Conservation (phyloP, 2,113 vertebrate species). For the Gorilla gorilla region DNA sequence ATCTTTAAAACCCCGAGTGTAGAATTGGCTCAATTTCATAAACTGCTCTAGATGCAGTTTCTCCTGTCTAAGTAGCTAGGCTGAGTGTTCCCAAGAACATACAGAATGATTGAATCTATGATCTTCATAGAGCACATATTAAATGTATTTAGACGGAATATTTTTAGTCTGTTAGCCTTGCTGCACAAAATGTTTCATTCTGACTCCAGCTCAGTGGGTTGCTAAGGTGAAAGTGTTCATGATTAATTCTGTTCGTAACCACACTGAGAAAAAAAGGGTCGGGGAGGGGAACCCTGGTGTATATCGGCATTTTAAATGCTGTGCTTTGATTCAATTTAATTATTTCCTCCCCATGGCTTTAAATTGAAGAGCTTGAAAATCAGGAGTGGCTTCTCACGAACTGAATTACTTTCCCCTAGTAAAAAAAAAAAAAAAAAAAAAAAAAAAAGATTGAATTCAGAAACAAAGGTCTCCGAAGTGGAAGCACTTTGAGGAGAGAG, state of each 20-base stretch:
- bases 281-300: not conserved
- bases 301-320: conserved; percentile 59
- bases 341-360: conserved; percentile 64
- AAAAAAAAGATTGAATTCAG: not conserved
- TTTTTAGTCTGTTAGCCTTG: conserved; percentile 45
- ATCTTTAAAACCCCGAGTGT: not conserved
- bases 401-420: conserved; percentile 39
- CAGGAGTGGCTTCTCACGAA: conserved; percentile 45
- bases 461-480: not conserved
- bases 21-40: conserved; percentile 25
- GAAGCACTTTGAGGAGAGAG: not conserved
- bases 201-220: conserved; percentile 43
- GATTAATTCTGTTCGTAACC: conserved; percentile 71
- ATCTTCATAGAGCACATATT: conserved; percentile 19
- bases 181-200: conserved; percentile 50
- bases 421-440: not conserved
- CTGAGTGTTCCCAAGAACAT: not conserved
- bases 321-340: conserved; percentile 62
- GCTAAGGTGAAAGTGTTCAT: conserved; percentile 53
- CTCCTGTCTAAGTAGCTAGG: not conserved
- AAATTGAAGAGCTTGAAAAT: conserved; percentile 58
- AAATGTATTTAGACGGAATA: conserved; percentile 9
- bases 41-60: not conserved
- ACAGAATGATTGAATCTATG: not conserved
- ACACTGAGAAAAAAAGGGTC: not conserved